Base-by-base conservation (phyloP, 2,113 vertebrate species). In the Paralichthys olivaceus region DNA sequence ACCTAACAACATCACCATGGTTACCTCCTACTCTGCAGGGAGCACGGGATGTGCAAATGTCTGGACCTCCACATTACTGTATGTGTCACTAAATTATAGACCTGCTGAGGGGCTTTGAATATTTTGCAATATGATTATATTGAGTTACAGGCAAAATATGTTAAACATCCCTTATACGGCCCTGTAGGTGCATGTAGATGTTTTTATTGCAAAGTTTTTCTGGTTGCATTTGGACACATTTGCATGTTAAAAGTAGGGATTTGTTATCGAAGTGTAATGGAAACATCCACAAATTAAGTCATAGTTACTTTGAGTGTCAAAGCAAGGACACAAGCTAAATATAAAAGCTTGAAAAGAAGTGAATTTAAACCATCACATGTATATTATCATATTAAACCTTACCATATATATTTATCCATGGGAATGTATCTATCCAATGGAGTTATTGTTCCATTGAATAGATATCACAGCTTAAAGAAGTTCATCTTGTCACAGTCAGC, bases 1-100 rank as follows among this genome's bases (percentile, higher is more conserved):
- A 90, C 86, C 72, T 69, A 77, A 76, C 81, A 75, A 34, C 69
- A 69, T 89, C 86, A 28, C 89, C 77, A 89, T 90, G 87, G 90
- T 66, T 83, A 80, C 87, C 66, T 37, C 78, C 72, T 57, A 60
- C 73, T 63, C 76, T 67, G 63, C 58, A 56, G 51, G 65, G 22
- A 79, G 32, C 45, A 13, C 59, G 79, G 49, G 20, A 28, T 26
- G 40, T 66, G 61, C 43, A 69, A 69, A 73, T 25, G 53, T 61
- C 57, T 72, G 32, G 56, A 62, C 47, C 51, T 83, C 7, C 69
- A 32, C 58, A 60, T 73, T 66, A 55, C 20, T 23, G 28, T 55
- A 83, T 56, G 55, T 69, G 78, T 78, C 62, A 51, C 60, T 59
- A 67, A 53, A 64, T 77, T 75, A 51, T 15, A 83, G 51, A 55